Conservation (phyloP, 2,113 vertebrate species). For the Tragelaphus imberbis region DNA sequence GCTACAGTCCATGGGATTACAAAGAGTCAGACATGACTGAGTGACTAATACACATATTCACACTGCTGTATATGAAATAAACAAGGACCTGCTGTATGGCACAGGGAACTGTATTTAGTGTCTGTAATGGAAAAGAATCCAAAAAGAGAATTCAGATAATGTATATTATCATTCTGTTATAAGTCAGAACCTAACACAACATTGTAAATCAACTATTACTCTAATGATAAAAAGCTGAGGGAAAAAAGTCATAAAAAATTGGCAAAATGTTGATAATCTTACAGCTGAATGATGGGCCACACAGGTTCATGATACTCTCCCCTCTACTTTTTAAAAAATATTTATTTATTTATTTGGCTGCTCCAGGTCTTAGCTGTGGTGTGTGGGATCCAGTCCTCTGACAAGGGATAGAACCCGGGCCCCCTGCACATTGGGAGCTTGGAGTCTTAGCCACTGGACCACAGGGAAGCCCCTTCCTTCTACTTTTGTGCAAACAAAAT, state of each 20-base stretch:
- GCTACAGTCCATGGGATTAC: background rate
- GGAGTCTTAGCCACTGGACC: background rate
- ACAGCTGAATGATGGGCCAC: background rate
- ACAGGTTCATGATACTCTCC: background rate
- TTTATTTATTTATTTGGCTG: background rate
- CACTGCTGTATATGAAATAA: background rate
- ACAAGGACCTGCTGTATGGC: background rate
- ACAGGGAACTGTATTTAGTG: background rate
- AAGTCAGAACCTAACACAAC: background rate
- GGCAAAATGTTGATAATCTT: background rate
- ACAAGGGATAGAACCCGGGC: background rate
- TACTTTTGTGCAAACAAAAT: background rate
- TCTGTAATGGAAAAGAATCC: background rate
- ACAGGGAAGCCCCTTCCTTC: background rate
- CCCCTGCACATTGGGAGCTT: background rate
- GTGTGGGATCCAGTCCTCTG: background rate
- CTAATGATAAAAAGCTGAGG: background rate
- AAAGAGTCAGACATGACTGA: background rate
- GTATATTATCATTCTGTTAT: background rate
- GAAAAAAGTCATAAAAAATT: background rate
- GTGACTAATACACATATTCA: background rate
- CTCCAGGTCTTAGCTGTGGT: background rate
- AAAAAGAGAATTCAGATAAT: background rate
- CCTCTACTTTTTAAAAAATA: background rate
- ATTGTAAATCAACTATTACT: background rate